These are phyloP conservation scores for Turdus rufiventris DNA, from an alignment of 2,113 vertebrate genomes.

Conservation along the genomic window DNA sequence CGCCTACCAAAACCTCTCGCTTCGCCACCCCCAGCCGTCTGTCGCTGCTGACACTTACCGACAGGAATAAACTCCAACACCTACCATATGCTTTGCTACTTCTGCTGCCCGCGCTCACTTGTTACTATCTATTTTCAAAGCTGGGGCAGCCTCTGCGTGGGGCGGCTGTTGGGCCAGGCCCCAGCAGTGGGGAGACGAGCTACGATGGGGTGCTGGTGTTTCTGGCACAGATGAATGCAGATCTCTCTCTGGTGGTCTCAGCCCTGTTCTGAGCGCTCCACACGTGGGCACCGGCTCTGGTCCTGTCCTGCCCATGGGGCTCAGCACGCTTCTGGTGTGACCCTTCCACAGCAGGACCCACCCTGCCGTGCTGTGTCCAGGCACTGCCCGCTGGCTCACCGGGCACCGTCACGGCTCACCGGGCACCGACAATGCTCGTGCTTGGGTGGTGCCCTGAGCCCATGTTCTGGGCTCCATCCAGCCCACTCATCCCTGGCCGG, in stretches of 20 bases:
- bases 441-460: rapidly evolving
- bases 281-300: rapidly evolving
- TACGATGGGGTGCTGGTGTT: neutral
- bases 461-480: neutral
- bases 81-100: slow-evolving; percentile 41
- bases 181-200: neutral
- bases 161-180: neutral
- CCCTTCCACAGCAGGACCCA: rapidly evolving
- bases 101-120: slow-evolving; percentile 15
- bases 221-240: neutral
- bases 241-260: neutral
- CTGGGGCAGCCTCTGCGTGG: neutral
- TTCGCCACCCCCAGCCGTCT: slow-evolving; percentile 37
- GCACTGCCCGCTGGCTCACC: rapidly evolving
- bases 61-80: slow-evolving; percentile 55
- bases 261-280: too few relatives aligned
- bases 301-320: neutral
- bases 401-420: rapidly evolving
- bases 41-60: slow-evolving; percentile 37
- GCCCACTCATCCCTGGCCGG: rapidly evolving
- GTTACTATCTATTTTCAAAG: slow-evolving; percentile 25
- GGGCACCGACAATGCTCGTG: neutral
- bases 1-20: neutral
- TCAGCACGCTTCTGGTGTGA: rapidly evolving
- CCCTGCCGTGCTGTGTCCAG: rapidly evolving